A percentile compares a stretch with the other conserved stretches of the same genome.
Evolutionary conservation across 2,797 vertebrate genomes (phyloP).

Genomic region (Cercopithecus diana): DNA sequence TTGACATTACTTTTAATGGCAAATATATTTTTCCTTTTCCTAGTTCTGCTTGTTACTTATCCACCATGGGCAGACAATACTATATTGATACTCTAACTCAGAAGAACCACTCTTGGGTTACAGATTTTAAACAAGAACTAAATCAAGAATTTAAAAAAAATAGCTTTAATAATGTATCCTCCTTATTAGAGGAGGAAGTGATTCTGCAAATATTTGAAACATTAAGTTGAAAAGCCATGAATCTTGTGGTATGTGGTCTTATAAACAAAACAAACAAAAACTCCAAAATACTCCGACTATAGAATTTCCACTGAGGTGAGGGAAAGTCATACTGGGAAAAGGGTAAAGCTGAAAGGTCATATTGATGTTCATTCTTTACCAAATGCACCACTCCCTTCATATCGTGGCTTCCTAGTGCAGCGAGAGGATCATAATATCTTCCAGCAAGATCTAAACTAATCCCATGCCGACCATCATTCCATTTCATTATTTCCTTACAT

Average conservation of each 20-base stretch:
- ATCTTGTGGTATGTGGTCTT: neutral
- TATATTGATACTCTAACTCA: neutral
- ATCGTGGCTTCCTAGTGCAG: neutral
- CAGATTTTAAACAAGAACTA: slow-evolving; percentile 14
- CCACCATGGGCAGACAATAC: neutral
- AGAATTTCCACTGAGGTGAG: neutral
- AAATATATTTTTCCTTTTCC: slow-evolving; percentile 10
- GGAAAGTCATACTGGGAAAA: neutral
- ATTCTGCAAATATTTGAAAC: slow-evolving; percentile 32
- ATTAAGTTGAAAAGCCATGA: neutral
- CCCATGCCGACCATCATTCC: neutral
- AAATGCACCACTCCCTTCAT: neutral
- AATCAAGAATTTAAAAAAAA: neutral
- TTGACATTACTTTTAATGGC: neutral
- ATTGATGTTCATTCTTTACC: neutral
- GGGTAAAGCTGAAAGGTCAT: neutral
- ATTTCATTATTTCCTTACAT: neutral
- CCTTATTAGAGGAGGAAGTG: neutral
- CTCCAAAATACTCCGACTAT: neutral
- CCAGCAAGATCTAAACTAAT: neutral
- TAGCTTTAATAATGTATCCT: neutral
- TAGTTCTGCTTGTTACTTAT: neutral
- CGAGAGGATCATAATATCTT: neutral
- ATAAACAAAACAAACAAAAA: neutral
- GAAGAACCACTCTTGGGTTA: neutral